A percentile compares a stretch with the other conserved stretches of the same genome.
Evolutionary conservation across 2,888 invertebrate genomes (phyloP).

Genomic region (Hydropsyche betteni): DNA sequence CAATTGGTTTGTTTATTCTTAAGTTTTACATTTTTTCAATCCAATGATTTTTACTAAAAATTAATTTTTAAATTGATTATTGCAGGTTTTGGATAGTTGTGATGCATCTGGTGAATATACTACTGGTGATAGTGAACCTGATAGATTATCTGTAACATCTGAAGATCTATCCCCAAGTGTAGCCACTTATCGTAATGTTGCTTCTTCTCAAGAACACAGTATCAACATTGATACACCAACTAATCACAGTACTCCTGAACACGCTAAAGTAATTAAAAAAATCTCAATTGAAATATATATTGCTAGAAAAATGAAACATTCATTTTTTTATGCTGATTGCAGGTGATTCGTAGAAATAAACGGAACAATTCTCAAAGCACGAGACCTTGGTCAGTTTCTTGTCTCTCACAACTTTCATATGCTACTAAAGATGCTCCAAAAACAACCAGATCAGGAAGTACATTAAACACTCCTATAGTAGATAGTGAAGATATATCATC

Average conservation of each 20-base stretch:
- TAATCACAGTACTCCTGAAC: slow-evolving; percentile 70
- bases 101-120: slow-evolving; percentile 92
- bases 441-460: slow-evolving; percentile 53
- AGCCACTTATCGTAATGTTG: slow-evolving; percentile 69
- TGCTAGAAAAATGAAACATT: slow-evolving; percentile 13
- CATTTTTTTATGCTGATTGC: slow-evolving; percentile 52
- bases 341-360: slow-evolving; percentile 74
- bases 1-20: slow-evolving; percentile 44
- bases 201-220: slow-evolving; percentile 58
- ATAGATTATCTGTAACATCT: slow-evolving; percentile 75
- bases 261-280: slow-evolving; percentile 61
- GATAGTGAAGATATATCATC: slow-evolving; percentile 50
- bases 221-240: slow-evolving; percentile 63
- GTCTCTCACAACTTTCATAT: slow-evolving; percentile 77
- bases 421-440: slow-evolving; percentile 60
- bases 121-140: slow-evolving; percentile 75
- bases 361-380: slow-evolving; percentile 65
- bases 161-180: slow-evolving; percentile 82
- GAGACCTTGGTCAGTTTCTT: slow-evolving; percentile 90
- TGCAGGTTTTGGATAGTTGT: slow-evolving; percentile 76
- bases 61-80: slow-evolving; percentile 36
- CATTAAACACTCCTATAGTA: slow-evolving; percentile 55
- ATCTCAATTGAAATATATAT: background rate
- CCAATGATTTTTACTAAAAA: slow-evolving; percentile 31
- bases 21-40: background rate